phyloP scores from a whole-genome alignment of 2,888 invertebrate genomes.

The Argyresthia goedartella region DNA sequence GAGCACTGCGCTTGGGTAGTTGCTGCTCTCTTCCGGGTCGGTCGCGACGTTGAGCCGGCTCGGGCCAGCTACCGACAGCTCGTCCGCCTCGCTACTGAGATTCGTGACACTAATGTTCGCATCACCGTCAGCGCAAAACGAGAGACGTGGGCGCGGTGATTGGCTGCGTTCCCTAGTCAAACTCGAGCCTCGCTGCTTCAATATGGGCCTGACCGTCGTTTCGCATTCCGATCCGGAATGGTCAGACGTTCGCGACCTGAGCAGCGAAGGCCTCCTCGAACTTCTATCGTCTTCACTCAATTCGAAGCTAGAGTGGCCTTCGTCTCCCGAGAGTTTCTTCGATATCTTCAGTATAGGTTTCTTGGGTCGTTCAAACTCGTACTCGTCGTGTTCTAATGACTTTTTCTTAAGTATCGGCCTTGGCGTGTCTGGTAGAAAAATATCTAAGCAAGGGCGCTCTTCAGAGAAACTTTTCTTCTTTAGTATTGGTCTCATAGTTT shows the following conservation, averaged over 20 bases:
- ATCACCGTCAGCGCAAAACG: slow-evolving; percentile 71
- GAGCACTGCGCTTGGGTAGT: slow-evolving; percentile 55
- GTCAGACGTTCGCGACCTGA: slow-evolving; percentile 66
- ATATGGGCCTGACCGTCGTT: slow-evolving; percentile 73
- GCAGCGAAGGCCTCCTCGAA: slow-evolving; percentile 68
- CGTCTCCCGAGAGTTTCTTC: slow-evolving; percentile 76
- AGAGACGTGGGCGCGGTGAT: slow-evolving; percentile 74
- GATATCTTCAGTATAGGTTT: slow-evolving; percentile 84
- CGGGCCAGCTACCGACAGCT: slow-evolving; percentile 61
- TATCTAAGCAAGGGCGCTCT: slow-evolving; percentile 71
- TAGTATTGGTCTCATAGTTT: slow-evolving; percentile 80
- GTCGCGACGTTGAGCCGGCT: slow-evolving; percentile 48
- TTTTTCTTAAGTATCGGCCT: slow-evolving; percentile 91
- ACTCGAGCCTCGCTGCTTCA: slow-evolving; percentile 74
- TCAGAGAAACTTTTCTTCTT: slow-evolving; percentile 86
- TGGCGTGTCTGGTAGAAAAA: slow-evolving; percentile 59
- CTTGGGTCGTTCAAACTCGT: slow-evolving; percentile 78
- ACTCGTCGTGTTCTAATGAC: slow-evolving; percentile 81
- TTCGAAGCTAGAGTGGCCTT: slow-evolving; percentile 69
- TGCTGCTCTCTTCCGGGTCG: slow-evolving; percentile 34
- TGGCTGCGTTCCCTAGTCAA: slow-evolving; percentile 72
- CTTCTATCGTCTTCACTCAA: slow-evolving; percentile 67
- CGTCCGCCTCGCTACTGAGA: slow-evolving; percentile 57
- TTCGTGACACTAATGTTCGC: slow-evolving; percentile 56
- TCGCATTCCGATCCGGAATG: slow-evolving; percentile 71